Conservation (phyloP, 23 tunicate genomes). For the Corella eumyota region DNA sequence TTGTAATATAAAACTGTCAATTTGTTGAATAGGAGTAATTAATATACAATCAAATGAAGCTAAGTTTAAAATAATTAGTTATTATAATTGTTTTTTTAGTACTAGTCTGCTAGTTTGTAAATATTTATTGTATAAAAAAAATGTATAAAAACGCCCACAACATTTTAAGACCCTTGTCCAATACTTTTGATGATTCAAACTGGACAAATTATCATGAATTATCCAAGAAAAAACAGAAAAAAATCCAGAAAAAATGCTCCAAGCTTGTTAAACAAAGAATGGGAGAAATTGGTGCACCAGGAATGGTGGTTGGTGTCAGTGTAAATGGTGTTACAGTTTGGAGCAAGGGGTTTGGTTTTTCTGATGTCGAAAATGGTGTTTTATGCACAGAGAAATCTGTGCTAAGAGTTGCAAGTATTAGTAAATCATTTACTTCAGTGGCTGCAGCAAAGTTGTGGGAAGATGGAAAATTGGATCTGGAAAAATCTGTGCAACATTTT, state of each 20-base stretch:
- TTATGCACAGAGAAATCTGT: conserved; percentile 26
- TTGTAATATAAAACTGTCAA: too few relatives aligned
- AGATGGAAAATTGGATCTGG: conserved; percentile 36
- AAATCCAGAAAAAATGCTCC: not conserved
- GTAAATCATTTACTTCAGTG: conserved; percentile 51
- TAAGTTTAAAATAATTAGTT: too few relatives aligned
- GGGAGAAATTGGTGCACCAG: conserved; percentile 65
- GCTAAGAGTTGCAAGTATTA: conserved; percentile 79
- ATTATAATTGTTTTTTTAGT: too few relatives aligned
- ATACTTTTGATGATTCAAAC: too few relatives aligned
- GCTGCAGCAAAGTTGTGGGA: conserved; percentile 48
- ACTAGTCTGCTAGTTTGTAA: too few relatives aligned
- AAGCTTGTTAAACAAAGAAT: conserved; percentile 13
- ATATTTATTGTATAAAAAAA: too few relatives aligned
- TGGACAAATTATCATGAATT: too few relatives aligned
- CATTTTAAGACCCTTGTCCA: too few relatives aligned
- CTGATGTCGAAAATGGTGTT: conserved; percentile 71
- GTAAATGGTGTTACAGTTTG: conserved; percentile 69
- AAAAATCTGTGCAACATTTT: conserved; percentile 45
- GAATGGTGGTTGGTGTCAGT: conserved; percentile 73
- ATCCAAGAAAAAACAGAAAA: too few relatives aligned
- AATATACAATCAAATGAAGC: too few relatives aligned
- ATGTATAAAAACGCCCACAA: too few relatives aligned
- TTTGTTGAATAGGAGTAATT: too few relatives aligned
- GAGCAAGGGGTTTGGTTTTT: conserved; percentile 57